Evolutionary conservation across 1,140 invertebrate species (phyloP), one percentile per base, ranked within the genome.

Genomic region (Vollenhovia emeryi): DNA sequence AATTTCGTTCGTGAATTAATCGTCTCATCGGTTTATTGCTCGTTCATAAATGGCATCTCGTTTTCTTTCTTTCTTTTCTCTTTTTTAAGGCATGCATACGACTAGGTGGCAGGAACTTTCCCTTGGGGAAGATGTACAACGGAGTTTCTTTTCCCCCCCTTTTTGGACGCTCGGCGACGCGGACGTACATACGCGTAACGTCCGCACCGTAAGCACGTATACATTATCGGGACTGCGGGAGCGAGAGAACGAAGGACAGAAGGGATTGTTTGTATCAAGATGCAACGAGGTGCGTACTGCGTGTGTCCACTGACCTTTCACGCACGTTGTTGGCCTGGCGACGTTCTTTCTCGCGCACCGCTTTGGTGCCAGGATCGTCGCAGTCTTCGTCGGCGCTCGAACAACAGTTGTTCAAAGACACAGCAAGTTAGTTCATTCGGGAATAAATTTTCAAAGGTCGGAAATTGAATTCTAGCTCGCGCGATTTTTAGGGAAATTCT

Each of bases 281-380:
- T 93, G 90, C 87, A 91, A 91, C 86, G 84, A 83, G 91, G 90
- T 92, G 93, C 92, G 88, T 94, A 94, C 91, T 94, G 94, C 93
- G 93, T 93, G 94, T 94, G 94, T 93, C 95, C 95, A 96, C 96
- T 95, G 96, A 99, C 98, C 98, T 98, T 97, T 99, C 99, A 92
- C 99, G 96, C 91, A 99, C 98, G 96, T 99, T 99, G 96, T 99
- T 99, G 89, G 99, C 99, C 95, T 99, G 98, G 89, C 99, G 96
- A 91, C 99, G 96, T 95, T 99, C 98, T 96, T 98, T 98, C 96
- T 99, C 99, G 91, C 98, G 96, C 95, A 99, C 97, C 84, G 97
- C 97, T 96, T 99, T 99, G 87, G 97, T 97, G 95, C 97, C 97
- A 15, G 98, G 98, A 95, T 98, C 97, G 90, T 97, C 97, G 86